These are phyloP conservation scores for Muscicapa adusta DNA, from an alignment of 2,113 vertebrate genomes.

Conservation along the genomic window DNA sequence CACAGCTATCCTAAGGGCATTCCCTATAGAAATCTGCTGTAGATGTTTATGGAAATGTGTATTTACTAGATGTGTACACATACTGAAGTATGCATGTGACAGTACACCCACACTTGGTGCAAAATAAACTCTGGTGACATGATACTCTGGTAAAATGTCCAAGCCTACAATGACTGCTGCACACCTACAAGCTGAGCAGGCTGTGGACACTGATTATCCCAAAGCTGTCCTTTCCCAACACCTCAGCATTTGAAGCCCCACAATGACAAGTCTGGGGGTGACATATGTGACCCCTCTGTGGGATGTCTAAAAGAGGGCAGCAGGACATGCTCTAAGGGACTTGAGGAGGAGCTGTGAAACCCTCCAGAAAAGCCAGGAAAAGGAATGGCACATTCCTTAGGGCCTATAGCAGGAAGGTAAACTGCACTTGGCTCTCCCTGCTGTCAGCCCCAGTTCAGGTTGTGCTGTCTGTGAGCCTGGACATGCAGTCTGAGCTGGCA, in stretches of 20 bases:
- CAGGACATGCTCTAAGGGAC: background rate
- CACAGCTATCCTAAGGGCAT: background rate
- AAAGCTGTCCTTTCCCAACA: background rate
- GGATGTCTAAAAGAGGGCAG: background rate
- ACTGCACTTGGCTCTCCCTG: background rate
- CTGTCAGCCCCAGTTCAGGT: background rate
- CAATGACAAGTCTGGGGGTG: rapidly evolving
- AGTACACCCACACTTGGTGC: background rate
- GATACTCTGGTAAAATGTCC: background rate
- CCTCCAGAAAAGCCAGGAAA: background rate
- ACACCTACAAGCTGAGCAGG: background rate
- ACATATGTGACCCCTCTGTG: too few species aligned
- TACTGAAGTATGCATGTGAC: background rate
- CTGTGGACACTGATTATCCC: background rate
- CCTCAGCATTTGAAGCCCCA: background rate
- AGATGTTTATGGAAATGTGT: background rate
- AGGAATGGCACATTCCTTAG: rapidly evolving
- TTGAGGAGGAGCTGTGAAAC: background rate
- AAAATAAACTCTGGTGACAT: background rate
- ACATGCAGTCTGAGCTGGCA: background rate
- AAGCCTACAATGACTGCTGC: background rate
- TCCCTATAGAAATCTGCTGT: background rate
- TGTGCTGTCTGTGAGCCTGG: background rate
- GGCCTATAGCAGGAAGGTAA: background rate
- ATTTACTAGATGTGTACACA: background rate